Percentiles rank a stretch among this genome's conserved stretches.
Conservation (phyloP, 92 coral and sea anemone genomes). For the Phenganax stokvisi region DNA sequence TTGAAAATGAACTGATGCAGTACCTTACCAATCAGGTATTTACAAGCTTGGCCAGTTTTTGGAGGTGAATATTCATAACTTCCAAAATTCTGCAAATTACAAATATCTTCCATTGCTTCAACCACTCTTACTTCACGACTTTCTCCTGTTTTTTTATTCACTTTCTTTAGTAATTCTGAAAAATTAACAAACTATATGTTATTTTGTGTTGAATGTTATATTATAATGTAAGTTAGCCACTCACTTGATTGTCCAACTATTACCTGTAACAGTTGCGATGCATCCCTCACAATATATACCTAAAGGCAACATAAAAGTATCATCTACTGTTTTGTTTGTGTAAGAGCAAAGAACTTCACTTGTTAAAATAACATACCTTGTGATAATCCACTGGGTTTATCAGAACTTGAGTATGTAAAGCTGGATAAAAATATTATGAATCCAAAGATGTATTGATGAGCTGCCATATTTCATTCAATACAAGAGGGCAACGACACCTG, state of each 20-base stretch:
- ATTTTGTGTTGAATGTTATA: background rate
- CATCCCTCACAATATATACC: constrained; percentile 86
- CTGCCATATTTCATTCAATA: background rate
- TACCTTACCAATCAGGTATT: constrained; percentile 66
- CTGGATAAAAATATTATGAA: background rate
- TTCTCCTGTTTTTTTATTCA: constrained; percentile 78
- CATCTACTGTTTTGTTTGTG: background rate
- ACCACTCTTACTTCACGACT: constrained; percentile 82
- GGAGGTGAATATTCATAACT: constrained; percentile 86
- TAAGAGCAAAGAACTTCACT: too few species aligned
- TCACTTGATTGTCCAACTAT: background rate
- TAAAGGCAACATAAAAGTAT: constrained; percentile 25
- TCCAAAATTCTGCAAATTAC: constrained; percentile 69
- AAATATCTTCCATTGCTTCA: constrained; percentile 90
- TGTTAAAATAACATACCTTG: constrained; percentile 7
- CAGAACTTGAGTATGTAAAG: background rate
- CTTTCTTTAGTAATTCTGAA: constrained; percentile 67
- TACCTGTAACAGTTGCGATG: constrained; percentile 82
- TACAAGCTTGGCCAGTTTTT: constrained; percentile 82
- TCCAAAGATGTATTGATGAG: background rate
- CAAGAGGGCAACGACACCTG: background rate
- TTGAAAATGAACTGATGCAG: background rate
- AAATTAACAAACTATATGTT: background rate
- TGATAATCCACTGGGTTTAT: constrained; percentile 23
- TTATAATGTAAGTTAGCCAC: background rate